A percentile compares a stretch with the other conserved stretches of the same genome.
These are phyloP conservation scores for Microtus ochrogaster DNA, from an alignment of 2,113 vertebrate genomes.

Conservation along the genomic window DNA sequence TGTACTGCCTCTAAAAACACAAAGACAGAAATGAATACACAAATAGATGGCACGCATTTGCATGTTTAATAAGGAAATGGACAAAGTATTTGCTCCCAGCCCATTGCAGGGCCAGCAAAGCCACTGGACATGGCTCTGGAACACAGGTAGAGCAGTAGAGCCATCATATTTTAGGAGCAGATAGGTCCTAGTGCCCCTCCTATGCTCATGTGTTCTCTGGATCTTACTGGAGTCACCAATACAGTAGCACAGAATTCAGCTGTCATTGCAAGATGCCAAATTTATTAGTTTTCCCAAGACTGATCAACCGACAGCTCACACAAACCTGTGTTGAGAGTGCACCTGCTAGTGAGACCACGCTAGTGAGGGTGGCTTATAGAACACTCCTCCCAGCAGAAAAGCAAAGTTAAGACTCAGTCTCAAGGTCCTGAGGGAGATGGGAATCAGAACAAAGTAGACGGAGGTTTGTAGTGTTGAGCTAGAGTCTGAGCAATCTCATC, in stretches of 20 bases:
- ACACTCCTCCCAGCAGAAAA: conserved; percentile 20
- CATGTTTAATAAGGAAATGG: neutral
- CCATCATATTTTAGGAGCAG: neutral
- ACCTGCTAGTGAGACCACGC: neutral
- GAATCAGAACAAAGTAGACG: neutral
- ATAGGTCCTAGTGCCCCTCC: neutral
- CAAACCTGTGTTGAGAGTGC: neutral
- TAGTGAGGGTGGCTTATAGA: neutral
- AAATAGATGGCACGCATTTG: neutral
- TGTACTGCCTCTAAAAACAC: neutral
- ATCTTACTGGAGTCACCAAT: neutral
- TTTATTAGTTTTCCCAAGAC: neutral
- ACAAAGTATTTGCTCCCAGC: neutral
- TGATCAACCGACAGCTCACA: neutral
- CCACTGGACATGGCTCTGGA: neutral
- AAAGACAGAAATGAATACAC: neutral
- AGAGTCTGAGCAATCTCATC: neutral
- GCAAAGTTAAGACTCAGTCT: neutral
- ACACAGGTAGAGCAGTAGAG: neutral
- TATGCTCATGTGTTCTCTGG: neutral
- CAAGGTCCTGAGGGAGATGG: conserved; percentile 11
- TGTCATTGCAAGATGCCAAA: neutral
- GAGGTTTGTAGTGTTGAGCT: neutral
- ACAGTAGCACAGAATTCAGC: neutral
- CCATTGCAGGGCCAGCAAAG: neutral